Percentiles rank a stretch among this genome's conserved stretches.
Evolutionary conservation across 2,888 invertebrate species (phyloP).

Genomic region (Chesias legatella): DNA sequence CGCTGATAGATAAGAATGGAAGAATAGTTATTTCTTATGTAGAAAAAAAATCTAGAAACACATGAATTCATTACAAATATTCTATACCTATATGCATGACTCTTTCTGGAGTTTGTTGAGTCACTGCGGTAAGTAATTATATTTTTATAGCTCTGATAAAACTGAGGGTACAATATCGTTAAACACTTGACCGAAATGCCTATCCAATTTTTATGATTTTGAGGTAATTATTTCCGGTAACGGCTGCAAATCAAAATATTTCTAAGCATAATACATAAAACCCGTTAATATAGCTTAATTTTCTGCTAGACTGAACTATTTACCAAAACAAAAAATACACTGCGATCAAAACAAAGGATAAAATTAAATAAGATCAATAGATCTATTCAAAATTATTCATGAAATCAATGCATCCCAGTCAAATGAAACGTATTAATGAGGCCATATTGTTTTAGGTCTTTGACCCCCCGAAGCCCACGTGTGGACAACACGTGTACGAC

Average conservation of each 20-base stretch:
- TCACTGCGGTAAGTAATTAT: background rate
- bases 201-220: conserved; percentile 15
- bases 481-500: conserved; percentile 62
- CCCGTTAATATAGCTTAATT: background rate
- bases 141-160: background rate
- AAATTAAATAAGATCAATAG: conserved; percentile 21
- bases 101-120: no score
- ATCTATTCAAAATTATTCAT: conserved; percentile 33
- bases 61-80: no score
- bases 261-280: background rate
- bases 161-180: background rate
- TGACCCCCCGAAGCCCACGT: conserved; percentile 65
- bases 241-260: conserved; percentile 10
- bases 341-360: conserved; percentile 56
- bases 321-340: conserved; percentile 36
- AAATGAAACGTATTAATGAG: conserved; percentile 37
- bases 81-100: no score
- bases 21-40: no score
- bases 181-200: conserved; percentile 13
- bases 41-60: no score
- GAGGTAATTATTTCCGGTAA: conserved; percentile 9
- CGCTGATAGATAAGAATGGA: no score
- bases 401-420: conserved; percentile 25
- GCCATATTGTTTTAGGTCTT: conserved; percentile 60
- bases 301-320: background rate